Evolutionary conservation across 2,113 vertebrate species (phyloP), one percentile per base, ranked within the genome.

Genomic region (Cathartes aura): DNA sequence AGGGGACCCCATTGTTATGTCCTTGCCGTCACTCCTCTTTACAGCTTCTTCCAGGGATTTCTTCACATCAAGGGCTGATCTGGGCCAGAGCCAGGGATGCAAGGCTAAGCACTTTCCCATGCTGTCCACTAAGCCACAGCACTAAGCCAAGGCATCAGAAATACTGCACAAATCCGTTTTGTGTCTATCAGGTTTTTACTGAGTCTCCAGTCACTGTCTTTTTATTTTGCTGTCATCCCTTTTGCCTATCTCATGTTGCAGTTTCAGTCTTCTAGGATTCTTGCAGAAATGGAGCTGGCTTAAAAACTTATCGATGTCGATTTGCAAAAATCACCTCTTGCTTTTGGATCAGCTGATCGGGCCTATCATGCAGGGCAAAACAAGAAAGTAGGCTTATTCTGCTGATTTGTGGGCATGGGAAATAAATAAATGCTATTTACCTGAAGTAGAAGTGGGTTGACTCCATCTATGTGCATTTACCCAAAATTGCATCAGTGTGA

Each of bases 231-330:
- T 76, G 12, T 76, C 30, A 36, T 42, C 3, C 3, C 11, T 70
- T 87, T 78, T 66, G 6, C 9, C 15, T 76, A 13, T 45, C 10
- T 63, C 20, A 23, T 56, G 5, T 56, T 81, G 23, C 27, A 53
- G 29, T 60, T 95, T 73, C 55, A 48, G 18, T 66, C 29, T 91
- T 73, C 36, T 16, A 90, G 27, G 27, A 50, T 89, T 84, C 45
- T 81, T 87, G 34, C 15, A 89, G 38, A 70, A 96, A 71, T 30
- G 11, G 26, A 56, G 6, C 59, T 81, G 24, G 19, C 15, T 94
- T 78, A 34, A 70, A 95, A 82, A 67, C 8, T 53, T 42, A 12
- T 0, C 20, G 3, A 2, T 24, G 26, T 56, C 0, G 0, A n/a
- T 55, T 53, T 74, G 55, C 59, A 66, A 84, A 96, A 89, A 78